These are phyloP conservation scores for Proteles cristata DNA, from an alignment of 2,113 vertebrate species.

Conservation along the genomic window DNA sequence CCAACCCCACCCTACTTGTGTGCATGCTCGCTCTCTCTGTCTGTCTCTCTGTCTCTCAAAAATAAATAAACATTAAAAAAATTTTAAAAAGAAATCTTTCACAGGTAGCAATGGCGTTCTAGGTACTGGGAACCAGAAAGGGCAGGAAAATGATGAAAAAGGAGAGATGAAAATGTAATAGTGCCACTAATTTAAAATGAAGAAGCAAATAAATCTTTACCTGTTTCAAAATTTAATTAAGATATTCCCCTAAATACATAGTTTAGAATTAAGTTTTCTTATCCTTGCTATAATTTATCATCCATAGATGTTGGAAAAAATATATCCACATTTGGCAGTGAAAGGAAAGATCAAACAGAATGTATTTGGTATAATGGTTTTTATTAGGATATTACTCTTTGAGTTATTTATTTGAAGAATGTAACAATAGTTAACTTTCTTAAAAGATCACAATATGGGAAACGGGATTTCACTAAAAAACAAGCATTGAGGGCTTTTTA, in stretches of 20 bases:
- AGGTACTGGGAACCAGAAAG: neutral
- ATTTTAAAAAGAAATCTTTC: neutral
- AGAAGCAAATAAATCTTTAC: neutral
- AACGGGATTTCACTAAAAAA: neutral
- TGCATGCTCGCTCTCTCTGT: no score
- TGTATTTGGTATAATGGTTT: neutral
- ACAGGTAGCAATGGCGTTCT: neutral
- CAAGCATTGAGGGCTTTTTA: neutral
- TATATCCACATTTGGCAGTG: neutral
- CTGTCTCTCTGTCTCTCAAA: no score
- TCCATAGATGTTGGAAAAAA: neutral
- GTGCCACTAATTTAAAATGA: neutral
- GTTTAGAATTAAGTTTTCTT: neutral
- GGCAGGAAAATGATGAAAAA: neutral
- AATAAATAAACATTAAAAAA: no score
- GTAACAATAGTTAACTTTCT: conserved; percentile 36
- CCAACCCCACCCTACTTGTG: no score
- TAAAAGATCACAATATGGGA: neutral
- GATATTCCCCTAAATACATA: neutral
- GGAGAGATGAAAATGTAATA: fast-evolving
- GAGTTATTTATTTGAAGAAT: conserved; percentile 40
- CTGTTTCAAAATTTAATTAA: conserved; percentile 17
- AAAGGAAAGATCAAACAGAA: conserved; percentile 4
- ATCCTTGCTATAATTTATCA: neutral
- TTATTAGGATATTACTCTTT: conserved; percentile 23